Conservation (phyloP, 2,797 vertebrate species). For the Xyrichtys novacula region DNA sequence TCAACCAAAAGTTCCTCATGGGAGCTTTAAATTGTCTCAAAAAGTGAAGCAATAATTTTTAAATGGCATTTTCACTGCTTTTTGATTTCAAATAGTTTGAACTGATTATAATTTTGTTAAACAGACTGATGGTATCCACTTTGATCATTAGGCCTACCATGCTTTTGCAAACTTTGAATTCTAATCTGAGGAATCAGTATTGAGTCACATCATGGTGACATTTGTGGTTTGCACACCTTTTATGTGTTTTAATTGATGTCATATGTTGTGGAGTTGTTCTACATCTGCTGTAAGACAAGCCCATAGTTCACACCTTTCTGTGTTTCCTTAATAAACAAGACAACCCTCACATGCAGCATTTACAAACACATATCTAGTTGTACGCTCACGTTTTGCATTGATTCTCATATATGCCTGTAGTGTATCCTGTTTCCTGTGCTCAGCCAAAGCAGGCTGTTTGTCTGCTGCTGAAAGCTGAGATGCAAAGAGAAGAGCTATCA, state of each 20-base stretch:
- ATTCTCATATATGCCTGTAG: slow-evolving; percentile 17
- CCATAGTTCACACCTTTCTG: background rate
- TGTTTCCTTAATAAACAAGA: slow-evolving; percentile 19
- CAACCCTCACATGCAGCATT: slow-evolving; percentile 8
- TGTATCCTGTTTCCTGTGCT: slow-evolving; percentile 58
- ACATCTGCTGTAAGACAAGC: slow-evolving; percentile 7
- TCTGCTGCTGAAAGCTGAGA: slow-evolving; percentile 49
- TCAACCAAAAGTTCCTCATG: too few species aligned
- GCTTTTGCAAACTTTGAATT: too few species aligned
- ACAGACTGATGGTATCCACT: too few species aligned
- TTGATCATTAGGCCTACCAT: too few species aligned
- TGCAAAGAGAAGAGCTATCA: slow-evolving; percentile 26
- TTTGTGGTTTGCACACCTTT: background rate
- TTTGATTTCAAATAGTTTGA: too few species aligned
- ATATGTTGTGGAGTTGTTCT: background rate
- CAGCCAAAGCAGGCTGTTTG: slow-evolving; percentile 33
- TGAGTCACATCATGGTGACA: too few species aligned
- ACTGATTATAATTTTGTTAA: too few species aligned
- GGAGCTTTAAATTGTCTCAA: too few species aligned
- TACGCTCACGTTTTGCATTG: slow-evolving; percentile 34
- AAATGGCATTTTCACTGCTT: too few species aligned
- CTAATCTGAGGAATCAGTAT: too few species aligned
- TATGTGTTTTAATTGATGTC: slow-evolving; percentile 25
- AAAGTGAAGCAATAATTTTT: too few species aligned
- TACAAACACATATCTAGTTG: slow-evolving; percentile 15